A percentile compares a stretch with the other conserved stretches of the same genome.
phyloP scores from a whole-genome alignment of 2,888 invertebrate genomes.

The Drosophila nigricruria region DNA sequence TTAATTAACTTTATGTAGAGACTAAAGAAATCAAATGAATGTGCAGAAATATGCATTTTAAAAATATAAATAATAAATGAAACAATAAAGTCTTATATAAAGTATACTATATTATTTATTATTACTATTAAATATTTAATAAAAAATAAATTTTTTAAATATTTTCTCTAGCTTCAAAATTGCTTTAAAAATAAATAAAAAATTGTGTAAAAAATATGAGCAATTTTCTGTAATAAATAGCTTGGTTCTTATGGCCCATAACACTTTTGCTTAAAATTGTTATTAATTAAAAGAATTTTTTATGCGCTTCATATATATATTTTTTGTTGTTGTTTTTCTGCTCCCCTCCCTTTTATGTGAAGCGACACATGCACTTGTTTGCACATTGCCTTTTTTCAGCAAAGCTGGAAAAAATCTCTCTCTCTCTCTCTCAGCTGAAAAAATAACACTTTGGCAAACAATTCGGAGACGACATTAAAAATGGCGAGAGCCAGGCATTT shows the following conservation, averaged over 20 bases:
- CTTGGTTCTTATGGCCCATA: constrained; percentile 1
- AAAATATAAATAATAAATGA: background rate
- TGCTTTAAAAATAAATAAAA: background rate
- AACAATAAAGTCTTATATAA: background rate
- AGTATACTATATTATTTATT: background rate
- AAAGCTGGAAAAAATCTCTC: constrained; percentile 1
- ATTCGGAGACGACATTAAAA: constrained; percentile 49
- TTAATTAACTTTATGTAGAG: constrained; percentile 1
- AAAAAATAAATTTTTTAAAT: background rate
- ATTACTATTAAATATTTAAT: background rate
- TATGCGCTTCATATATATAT: background rate
- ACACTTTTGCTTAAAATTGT: background rate
- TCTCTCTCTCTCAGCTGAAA: constrained; percentile 9
- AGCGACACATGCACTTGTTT: constrained; percentile 3
- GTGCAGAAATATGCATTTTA: background rate
- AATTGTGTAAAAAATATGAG: background rate
- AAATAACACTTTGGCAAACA: constrained; percentile 41
- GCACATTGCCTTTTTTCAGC: background rate
- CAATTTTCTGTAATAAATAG: background rate
- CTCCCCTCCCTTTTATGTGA: background rate
- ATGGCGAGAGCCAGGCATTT: constrained; percentile 46
- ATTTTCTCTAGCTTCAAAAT: background rate
- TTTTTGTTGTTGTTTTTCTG: background rate
- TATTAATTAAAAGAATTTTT: constrained; percentile 20
- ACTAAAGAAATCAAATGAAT: background rate